phyloP scores from a whole-genome alignment of 2,888 invertebrate genomes.

The Watsonalla binaria region DNA sequence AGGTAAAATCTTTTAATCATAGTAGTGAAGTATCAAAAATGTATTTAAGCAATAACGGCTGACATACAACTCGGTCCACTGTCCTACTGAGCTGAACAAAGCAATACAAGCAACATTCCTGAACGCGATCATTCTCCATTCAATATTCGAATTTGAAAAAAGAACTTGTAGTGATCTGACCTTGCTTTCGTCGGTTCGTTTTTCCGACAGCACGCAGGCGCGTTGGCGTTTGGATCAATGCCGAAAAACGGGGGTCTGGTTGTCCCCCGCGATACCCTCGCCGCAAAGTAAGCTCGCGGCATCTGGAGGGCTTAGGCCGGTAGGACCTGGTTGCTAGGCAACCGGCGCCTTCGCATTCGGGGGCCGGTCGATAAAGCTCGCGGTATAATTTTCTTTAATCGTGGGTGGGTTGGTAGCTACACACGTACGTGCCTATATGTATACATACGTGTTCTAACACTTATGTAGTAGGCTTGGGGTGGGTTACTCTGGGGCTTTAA shows the following conservation, averaged over 20 bases:
- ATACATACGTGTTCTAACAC: neutral
- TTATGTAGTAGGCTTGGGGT: constrained; percentile 6
- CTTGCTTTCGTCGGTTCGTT: constrained; percentile 71
- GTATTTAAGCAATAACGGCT: neutral
- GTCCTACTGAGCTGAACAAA: constrained; percentile 54
- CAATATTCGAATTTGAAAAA: constrained; percentile 74
- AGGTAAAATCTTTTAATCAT: neutral
- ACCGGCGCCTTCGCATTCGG: constrained; percentile 39
- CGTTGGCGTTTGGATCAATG: constrained; percentile 70
- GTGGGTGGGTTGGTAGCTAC: constrained; percentile 34
- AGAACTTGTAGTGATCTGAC: constrained; percentile 73
- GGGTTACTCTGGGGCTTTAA: constrained; percentile 21
- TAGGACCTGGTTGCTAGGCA: constrained; percentile 62
- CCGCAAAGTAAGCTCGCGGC: constrained; percentile 72
- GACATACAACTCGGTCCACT: constrained; percentile 15
- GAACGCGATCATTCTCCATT: constrained; percentile 68
- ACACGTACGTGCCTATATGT: constrained; percentile 34
- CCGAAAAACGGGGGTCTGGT: constrained; percentile 68
- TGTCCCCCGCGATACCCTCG: constrained; percentile 51
- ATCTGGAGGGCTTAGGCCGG: constrained; percentile 69
- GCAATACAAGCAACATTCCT: constrained; percentile 48
- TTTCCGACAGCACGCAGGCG: constrained; percentile 75
- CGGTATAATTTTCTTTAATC: constrained; percentile 72
- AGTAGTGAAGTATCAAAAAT: constrained; percentile 6
- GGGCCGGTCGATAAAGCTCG: constrained; percentile 60